A percentile compares a stretch with the other conserved stretches of the same genome.
Conservation (phyloP, 1,140 invertebrate genomes). For the Drosophila orosa region DNA sequence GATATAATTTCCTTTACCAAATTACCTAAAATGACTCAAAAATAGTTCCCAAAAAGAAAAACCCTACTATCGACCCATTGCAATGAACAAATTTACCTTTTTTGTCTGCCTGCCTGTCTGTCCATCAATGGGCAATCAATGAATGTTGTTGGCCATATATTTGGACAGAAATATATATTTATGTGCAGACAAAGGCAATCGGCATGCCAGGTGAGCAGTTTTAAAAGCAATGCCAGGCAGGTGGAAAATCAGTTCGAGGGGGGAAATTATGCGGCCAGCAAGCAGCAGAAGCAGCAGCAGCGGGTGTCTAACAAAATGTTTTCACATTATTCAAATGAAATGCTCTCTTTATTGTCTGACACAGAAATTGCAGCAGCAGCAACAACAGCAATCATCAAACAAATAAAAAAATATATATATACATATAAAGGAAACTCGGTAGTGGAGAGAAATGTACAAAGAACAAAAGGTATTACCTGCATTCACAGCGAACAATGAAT, state of each 20-base stretch:
- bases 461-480: constrained; percentile 50
- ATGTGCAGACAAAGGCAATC: constrained; percentile 37
- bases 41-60: background rate
- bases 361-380: constrained; percentile 36
- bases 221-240: constrained; percentile 11
- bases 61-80: background rate
- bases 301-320: constrained; percentile 61
- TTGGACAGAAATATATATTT: constrained; percentile 29
- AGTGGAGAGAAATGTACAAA: constrained; percentile 13
- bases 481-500: constrained; percentile 60
- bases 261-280: constrained; percentile 22
- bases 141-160: constrained; percentile 23
- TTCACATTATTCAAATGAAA: constrained; percentile 78
- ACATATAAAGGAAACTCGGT: constrained; percentile 3
- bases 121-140: constrained; percentile 62
- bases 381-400: constrained; percentile 33
- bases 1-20: background rate
- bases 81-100: constrained; percentile 26
- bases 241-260: background rate
- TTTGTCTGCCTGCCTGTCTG: constrained; percentile 10
- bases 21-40: background rate
- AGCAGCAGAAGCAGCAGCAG: background rate
- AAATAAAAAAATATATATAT: constrained; percentile 2
- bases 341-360: constrained; percentile 74
- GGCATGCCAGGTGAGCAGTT: constrained; percentile 40